A percentile compares a stretch with the other conserved stretches of the same genome.
phyloP scores from a whole-genome alignment of 2,797 vertebrate species.

The Enoplosus armatus region DNA sequence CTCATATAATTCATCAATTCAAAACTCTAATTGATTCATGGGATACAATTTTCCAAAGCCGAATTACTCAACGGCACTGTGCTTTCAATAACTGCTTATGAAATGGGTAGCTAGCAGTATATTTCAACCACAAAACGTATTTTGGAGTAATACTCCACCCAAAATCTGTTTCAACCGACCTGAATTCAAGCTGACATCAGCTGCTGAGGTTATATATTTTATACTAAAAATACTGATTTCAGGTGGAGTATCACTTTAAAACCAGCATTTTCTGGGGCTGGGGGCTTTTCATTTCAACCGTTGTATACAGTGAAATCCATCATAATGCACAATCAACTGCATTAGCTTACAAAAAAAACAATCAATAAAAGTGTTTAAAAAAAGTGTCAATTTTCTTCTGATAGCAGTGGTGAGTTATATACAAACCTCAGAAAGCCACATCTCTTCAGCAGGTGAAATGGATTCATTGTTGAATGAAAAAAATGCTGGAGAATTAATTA shows the following conservation, averaged over 20 bases:
- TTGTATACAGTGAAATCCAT: conserved; percentile 58
- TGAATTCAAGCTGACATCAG: conserved; percentile 28
- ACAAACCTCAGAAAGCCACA: conserved; percentile 59
- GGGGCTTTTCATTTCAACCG: conserved; percentile 29
- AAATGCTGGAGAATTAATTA: conserved; percentile 59
- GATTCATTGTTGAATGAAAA: conserved; percentile 44
- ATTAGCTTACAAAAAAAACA: conserved; percentile 29
- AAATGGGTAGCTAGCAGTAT: conserved; percentile 18
- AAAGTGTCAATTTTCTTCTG: conserved; percentile 24
- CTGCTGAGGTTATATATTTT: conserved; percentile 26
- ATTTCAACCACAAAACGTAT: conserved; percentile 30
- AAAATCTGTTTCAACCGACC: conserved; percentile 13
- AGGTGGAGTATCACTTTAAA: conserved; percentile 22
- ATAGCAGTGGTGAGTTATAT: conserved; percentile 54
- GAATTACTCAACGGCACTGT: conserved; percentile 64
- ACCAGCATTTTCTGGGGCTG: conserved; percentile 3
- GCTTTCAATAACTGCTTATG: conserved; percentile 65
- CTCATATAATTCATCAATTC: conserved; percentile 32
- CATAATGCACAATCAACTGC: conserved; percentile 53
- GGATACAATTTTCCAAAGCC: conserved; percentile 35
- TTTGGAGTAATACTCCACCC: conserved; percentile 24
- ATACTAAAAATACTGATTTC: background rate
- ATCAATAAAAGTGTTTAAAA: conserved; percentile 23
- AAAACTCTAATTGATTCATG: conserved; percentile 29
- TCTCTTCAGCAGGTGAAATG: conserved; percentile 27